Evolutionary conservation across 2,797 vertebrate genomes (phyloP), one percentile per base, ranked within the genome.

Genomic region (Pseudochaenichthys georgianus): DNA sequence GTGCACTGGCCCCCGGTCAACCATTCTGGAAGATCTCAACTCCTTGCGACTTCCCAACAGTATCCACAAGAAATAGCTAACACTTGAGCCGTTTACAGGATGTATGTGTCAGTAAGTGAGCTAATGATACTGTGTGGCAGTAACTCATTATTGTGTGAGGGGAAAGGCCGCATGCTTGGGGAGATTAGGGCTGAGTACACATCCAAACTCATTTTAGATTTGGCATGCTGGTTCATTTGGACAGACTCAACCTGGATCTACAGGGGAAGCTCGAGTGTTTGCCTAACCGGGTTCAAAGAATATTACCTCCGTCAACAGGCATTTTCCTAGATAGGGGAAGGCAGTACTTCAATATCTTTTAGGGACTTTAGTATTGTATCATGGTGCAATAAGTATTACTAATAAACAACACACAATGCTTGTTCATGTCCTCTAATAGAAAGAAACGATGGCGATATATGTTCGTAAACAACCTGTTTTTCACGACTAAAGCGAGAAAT

Each of bases 21-120:
- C 70, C 64, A 64, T 48, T 63, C 73, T 77, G 70, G 64, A 80
- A 63, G 57, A 85, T 45, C 72, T 81, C 57, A 62, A 47, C 67
- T 63, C 48, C 68, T 75, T 80, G 66, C 72, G 52, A 67, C 45
- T 51, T 60, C 38, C 46, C 65, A 28, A 45, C 13, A 34, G 53
- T 4, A 52, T 70, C 42, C n/a, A 50, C 10, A 61, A 69, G 53
- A 64, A 67, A 59, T 13, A 5, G 34, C 43, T 6, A 28, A 43
- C 51, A 63, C 48, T 38, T 46, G 23, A 46, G 43, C 10, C 64
- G 41, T 61, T 58, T 59, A 48, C 6, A 61, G 46, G 23, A 61
- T 64, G 28, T 38, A 16, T 17, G 54, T 58, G 50, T 52, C 63
- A 43, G 61, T 53, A 13, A 50, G 19, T 43, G 16, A 3, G 55